Evolutionary conservation across 2,888 invertebrate species (phyloP).

Genomic region (Scrobipalpa atriplicella): DNA sequence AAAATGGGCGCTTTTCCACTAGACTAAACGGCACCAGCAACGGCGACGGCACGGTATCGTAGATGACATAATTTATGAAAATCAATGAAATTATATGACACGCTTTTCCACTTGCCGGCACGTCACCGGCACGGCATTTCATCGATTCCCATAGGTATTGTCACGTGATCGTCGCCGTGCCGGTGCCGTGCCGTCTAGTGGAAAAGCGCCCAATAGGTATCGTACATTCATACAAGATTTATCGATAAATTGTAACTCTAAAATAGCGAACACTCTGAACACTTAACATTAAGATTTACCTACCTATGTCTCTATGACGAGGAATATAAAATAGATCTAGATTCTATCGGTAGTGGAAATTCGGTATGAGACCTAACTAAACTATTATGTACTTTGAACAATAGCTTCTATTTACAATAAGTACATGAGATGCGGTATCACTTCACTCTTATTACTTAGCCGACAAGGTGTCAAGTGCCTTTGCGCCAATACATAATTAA

Average conservation of each 20-base stretch:
- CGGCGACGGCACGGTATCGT: too few species aligned
- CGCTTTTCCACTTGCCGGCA: too few species aligned
- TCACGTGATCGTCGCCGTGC: too few species aligned
- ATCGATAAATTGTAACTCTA: slow-evolving; percentile 58
- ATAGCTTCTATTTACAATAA: slow-evolving; percentile 72
- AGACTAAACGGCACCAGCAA: too few species aligned
- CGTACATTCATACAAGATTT: slow-evolving; percentile 65
- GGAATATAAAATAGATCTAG: slow-evolving; percentile 57
- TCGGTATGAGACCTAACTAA: slow-evolving; percentile 68
- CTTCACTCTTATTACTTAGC: slow-evolving; percentile 62
- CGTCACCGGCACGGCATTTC: too few species aligned
- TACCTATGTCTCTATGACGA: slow-evolving; percentile 62
- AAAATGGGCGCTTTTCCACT: too few species aligned
- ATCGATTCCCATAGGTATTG: too few species aligned
- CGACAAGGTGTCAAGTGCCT: slow-evolving; percentile 49
- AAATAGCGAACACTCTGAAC: slow-evolving; percentile 76
- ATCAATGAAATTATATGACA: too few species aligned
- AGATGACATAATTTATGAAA: too few species aligned
- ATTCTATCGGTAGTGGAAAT: slow-evolving; percentile 75
- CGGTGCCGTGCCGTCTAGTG: too few species aligned
- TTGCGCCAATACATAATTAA: slow-evolving; percentile 6
- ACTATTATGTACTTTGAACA: slow-evolving; percentile 54
- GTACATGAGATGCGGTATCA: slow-evolving; percentile 70
- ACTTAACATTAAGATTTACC: slow-evolving; percentile 54
- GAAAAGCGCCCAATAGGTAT: too few species aligned